Evolutionary conservation across 1,140 invertebrate species (phyloP).

Genomic region (Brachionus plicatilis): DNA sequence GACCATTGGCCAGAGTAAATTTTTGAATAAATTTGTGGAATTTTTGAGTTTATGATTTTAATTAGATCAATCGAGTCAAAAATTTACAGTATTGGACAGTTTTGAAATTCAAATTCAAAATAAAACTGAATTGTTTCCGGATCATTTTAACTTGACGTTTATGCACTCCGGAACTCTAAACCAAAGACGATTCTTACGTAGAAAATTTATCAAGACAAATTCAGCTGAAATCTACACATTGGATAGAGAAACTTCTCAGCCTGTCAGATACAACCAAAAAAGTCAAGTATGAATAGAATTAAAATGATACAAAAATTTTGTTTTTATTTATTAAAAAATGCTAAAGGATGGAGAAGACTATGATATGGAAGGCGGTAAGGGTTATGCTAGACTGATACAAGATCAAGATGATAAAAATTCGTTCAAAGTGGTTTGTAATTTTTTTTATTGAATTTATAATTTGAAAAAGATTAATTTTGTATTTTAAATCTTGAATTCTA

Average conservation of each 20-base stretch:
- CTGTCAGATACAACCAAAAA: background rate
- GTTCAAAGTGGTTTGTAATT: background rate
- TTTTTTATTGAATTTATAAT: too few relatives aligned
- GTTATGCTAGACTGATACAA: background rate
- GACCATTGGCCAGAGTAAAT: too few relatives aligned
- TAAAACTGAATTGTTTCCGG: background rate
- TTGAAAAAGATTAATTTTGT: too few relatives aligned
- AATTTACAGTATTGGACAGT: background rate
- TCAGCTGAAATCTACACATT: background rate
- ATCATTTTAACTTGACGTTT: background rate
- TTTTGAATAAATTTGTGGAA: too few relatives aligned
- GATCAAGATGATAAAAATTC: background rate
- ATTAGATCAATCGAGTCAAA: too few relatives aligned
- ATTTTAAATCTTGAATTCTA: background rate
- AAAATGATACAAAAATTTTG: background rate
- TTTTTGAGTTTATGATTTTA: too few relatives aligned
- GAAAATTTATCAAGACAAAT: background rate
- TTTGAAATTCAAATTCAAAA: background rate
- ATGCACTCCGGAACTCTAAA: background rate
- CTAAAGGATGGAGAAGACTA: background rate
- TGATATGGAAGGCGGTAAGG: background rate
- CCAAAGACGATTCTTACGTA: background rate
- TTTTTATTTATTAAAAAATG: background rate
- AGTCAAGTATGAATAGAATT: background rate
- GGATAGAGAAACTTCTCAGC: background rate